Evolutionary conservation across 2,113 vertebrate genomes (phyloP).

Genomic region (Mobula birostris): DNA sequence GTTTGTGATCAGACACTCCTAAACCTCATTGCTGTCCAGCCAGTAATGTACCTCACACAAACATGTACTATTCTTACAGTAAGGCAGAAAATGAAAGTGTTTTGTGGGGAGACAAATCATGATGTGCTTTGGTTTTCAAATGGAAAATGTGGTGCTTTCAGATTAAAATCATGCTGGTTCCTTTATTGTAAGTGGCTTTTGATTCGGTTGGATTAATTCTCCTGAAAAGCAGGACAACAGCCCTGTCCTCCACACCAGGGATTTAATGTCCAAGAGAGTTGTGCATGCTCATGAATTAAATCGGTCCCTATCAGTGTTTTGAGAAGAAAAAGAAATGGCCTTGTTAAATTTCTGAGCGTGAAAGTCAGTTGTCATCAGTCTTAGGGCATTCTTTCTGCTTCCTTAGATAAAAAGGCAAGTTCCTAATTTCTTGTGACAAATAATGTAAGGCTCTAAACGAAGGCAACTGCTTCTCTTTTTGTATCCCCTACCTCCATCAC

Average conservation of each 20-base stretch:
- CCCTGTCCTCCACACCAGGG: conserved; percentile 60
- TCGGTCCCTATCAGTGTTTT: conserved; percentile 61
- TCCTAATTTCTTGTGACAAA: conserved; percentile 58
- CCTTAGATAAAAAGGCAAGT: conserved; percentile 48
- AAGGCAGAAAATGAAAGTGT: conserved; percentile 58
- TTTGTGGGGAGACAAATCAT: conserved; percentile 58
- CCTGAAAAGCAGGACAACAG: conserved; percentile 52
- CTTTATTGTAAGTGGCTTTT: conserved; percentile 77
- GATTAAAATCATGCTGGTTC: conserved; percentile 74
- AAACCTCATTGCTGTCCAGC: conserved; percentile 47
- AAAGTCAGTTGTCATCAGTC: conserved; percentile 57
- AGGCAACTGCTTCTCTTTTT: conserved; percentile 45
- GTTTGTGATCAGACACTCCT: conserved; percentile 52
- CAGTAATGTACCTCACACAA: conserved; percentile 51
- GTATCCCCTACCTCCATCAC: conserved; percentile 44
- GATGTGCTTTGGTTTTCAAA: conserved; percentile 63
- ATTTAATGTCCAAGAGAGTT: conserved; percentile 61
- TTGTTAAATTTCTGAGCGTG: conserved; percentile 55
- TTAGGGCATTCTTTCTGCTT: conserved; percentile 59
- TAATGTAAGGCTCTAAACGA: conserved; percentile 58
- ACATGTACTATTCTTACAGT: conserved; percentile 59
- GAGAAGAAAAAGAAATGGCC: conserved; percentile 46
- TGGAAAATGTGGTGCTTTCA: conserved; percentile 61
- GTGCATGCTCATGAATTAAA: conserved; percentile 67
- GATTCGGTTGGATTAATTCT: conserved; percentile 70